Evolutionary conservation across 2,888 invertebrate species (phyloP), one percentile per base, ranked within the genome.

Genomic region (Napeogenes sylphis): DNA sequence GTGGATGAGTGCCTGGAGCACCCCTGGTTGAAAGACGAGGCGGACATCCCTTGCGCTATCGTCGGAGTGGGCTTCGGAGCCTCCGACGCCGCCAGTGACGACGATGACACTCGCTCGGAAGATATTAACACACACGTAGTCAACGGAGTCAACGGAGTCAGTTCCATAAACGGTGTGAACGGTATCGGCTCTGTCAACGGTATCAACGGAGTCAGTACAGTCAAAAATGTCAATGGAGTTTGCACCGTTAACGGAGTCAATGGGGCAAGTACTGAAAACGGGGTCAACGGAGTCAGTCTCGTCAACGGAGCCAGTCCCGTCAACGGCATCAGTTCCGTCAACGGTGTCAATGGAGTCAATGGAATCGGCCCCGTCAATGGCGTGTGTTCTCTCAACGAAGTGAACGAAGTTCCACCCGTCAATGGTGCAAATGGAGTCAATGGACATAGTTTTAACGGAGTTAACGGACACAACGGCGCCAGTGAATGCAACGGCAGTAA

Each of bases 1-100:
- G 96, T 97, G 79, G 93, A 94, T 79, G 95, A 97, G 89, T 95
- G 98, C 90, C 93, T 98, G 82, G 94, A 96, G 84, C 98, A 98
- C 91, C 93, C 95, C 78, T 98, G 98, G 98, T 93, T 98, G 75
- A 92, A 92, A 88, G 92, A 93, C 86, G 92, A 92, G 75, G 83
- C 87, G 73, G 86, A 91, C 68, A 82, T 93, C 70, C 92, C 92
- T 72, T 87, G 87, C 68, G 87, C 84, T 72, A 90, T 91, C 71
- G 85, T 84, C 62, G 87, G 89, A 68, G 81, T 84, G 64, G 89
- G 87, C 51, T 87, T 84, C 75, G 82, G 79, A 64, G 70, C 74
- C 56, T 66, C 77, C 63, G 81, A 77, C 62, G 67, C 78, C 58
- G 80, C 77, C 68, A 77, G 82, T 75, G 86, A 84, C 62, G 78